Evolutionary conservation across 2,113 vertebrate genomes (phyloP).

Genomic region (Hydrochoerus hydrochaeris): DNA sequence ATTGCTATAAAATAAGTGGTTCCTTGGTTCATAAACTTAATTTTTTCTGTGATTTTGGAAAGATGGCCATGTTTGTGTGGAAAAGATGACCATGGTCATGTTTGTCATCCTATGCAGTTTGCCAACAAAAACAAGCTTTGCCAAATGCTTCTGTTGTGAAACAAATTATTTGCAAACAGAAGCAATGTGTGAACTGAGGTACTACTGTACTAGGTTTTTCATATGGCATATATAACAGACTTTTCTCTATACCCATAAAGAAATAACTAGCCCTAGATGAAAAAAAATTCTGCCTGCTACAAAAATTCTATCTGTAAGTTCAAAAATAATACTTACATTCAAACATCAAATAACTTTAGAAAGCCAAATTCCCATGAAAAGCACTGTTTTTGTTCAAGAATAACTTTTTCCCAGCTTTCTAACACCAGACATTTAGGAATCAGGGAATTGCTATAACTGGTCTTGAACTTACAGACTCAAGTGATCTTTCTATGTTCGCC

Average conservation of each 20-base stretch:
- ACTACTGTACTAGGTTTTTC: neutral
- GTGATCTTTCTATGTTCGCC: neutral
- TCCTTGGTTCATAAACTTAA: neutral
- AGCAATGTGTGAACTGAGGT: neutral
- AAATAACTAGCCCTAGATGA: neutral
- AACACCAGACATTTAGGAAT: neutral
- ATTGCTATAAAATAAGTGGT: slow-evolving; percentile 26
- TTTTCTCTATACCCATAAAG: neutral
- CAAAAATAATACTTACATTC: slow-evolving; percentile 52
- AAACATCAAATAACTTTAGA: neutral
- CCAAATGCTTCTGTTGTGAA: neutral
- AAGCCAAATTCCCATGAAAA: neutral
- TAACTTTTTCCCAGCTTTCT: neutral
- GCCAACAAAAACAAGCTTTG: neutral
- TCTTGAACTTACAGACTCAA: neutral
- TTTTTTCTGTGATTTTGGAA: neutral
- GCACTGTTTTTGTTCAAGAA: neutral
- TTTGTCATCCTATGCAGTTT: neutral
- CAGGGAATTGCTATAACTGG: neutral
- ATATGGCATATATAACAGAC: neutral
- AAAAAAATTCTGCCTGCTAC: slow-evolving; percentile 30
- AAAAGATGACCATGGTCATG: neutral
- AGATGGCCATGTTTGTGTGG: neutral
- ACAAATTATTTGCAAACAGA: neutral
- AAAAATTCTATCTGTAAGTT: slow-evolving; percentile 25